Evolutionary conservation across 2,888 invertebrate species (phyloP).

Genomic region (Lacanobia wlatinum): DNA sequence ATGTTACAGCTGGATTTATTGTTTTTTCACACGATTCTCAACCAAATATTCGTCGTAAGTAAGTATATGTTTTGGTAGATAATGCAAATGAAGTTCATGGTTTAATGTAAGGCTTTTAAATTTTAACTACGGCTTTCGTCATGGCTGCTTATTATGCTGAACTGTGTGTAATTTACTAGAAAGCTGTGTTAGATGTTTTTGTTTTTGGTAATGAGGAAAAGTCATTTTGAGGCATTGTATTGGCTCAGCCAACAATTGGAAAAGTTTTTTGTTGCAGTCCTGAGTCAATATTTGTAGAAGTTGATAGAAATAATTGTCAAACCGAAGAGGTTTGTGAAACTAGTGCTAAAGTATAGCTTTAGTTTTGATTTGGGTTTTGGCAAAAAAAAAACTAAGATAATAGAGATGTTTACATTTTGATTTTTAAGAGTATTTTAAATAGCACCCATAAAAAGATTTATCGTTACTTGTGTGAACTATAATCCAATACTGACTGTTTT

Average conservation of each 20-base stretch:
- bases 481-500: neutral
- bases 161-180: constrained; percentile 45
- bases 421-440: neutral
- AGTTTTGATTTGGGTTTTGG: neutral
- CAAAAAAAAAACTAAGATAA: neutral
- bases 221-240: neutral
- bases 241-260: neutral
- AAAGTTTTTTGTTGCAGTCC: neutral
- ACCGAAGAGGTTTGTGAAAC: too few species aligned
- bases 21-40: constrained; percentile 59
- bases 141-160: constrained; percentile 40
- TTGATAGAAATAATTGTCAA: neutral
- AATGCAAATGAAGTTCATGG: constrained; percentile 58
- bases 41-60: constrained; percentile 42
- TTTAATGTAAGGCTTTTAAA: constrained; percentile 49
- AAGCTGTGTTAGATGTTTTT: constrained; percentile 34
- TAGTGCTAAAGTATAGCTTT: neutral
- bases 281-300: neutral
- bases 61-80: constrained; percentile 48
- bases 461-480: neutral
- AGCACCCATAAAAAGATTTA: neutral
- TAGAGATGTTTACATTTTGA: neutral
- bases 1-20: constrained; percentile 56
- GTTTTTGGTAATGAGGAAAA: constrained; percentile 22
- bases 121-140: constrained; percentile 43